Evolutionary conservation across 2,888 invertebrate species (phyloP), one percentile per base, ranked within the genome.

Genomic region (Apamea epomidion): DNA sequence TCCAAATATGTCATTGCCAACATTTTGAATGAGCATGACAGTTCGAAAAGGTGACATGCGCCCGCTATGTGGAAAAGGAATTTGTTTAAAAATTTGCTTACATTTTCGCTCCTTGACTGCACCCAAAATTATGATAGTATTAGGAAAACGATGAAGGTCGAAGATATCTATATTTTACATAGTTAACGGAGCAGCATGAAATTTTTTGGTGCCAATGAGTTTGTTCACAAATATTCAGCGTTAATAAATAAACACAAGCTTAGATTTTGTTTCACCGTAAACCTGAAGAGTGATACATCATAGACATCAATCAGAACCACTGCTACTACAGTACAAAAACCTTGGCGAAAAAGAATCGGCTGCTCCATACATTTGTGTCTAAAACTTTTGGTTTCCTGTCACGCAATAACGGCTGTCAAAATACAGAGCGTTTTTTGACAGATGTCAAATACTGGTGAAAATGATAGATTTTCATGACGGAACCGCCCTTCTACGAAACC

Each of bases 131-230:
- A 6, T 8, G 16, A 51, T 14, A 60, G n/a, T 1, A 8, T 1
- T 18, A 62, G 2, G 14, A 25, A 51, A 58, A 29, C 2, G 0
- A 42, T 65, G 7, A 67, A 37, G 18, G 2, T 45, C 0, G 25
- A 64, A 29, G 6, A n/a, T 45, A 71, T 7, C 21, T 12, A 12
- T 7, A 58, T 37, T 83, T 29, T n/a, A 65, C 62, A 74, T 37
- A 76, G n/a, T 54, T 10, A 64, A 75, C 37, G 29, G 29, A 81
- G 69, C 25, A 48, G 37, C 8, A 48, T 67, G 21, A 10, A 6
- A 0, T 0, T 18, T 8, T 16, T 76, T 37, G 8, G 25, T 1
- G 25, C 4, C 5, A 42, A 12, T 32, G 21, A 45, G 18, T 42
- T 75, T 67, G 37, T 42, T 45, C 51, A 51, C 32, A 21, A 0